Base-by-base conservation (phyloP, 2,888 invertebrate genomes). In the Ophion slaviceki region DNA sequence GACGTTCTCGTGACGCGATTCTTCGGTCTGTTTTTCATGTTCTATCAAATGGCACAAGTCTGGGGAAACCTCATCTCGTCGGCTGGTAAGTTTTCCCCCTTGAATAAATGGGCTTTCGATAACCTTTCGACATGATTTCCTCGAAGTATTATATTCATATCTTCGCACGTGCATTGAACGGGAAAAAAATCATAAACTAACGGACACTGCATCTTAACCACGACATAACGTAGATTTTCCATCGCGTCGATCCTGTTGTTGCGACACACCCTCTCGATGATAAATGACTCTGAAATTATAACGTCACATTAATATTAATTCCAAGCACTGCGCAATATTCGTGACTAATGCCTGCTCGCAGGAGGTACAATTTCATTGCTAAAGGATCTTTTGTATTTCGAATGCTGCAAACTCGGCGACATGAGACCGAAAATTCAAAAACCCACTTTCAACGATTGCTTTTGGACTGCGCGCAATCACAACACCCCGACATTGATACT, bases 21-120 rank as follows among this genome's bases (percentile, higher is more conserved):
- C 94, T 99, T 99, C 93, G 99, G 99, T 0, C 95, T 98, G 7
- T 99, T 99, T 95, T 99, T 99, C 95, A 97, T 98, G 96, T 97
- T 99, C 93, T 99, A 98, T 94, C 98, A 99, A 94, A 97, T 98
- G 95, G 97, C 98, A n/a, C 97, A 98, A 95, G 97, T 99, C 70
- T 98, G 98, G 97, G 99, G 99, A 0, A 99, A 99, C 94, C 95
- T 99, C 10, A 96, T 98, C 86, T 98, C 98, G 36, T 98, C 98
- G 0, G 96, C 97, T 87, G 96, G 97, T 97, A 93, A 94, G 95
- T 88, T 24, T 70, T 70, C 28, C 11, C 14, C 0, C 53, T 53
- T 53, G 10, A 53, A 17, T 53, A 8, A 53, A 53, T 32, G 32
- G 3, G 32, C 17, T 24, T 10, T 61, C 4, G 24, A 61, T 61